These are phyloP conservation scores for Manduca sexta DNA, from an alignment of 1,140 invertebrate species.

Conservation along the genomic window DNA sequence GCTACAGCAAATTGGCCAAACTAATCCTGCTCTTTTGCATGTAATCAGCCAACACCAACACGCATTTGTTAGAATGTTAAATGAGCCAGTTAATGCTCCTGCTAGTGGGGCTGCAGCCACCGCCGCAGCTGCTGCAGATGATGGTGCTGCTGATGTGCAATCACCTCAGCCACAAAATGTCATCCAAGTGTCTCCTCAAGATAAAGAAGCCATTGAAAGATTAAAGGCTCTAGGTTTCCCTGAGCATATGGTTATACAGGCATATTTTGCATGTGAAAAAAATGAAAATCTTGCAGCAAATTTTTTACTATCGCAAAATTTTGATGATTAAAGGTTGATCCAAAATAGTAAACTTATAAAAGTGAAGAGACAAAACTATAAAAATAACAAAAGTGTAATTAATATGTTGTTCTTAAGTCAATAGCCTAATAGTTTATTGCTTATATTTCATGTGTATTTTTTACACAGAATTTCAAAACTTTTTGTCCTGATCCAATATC, in stretches of 20 bases:
- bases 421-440: conserved; percentile 53
- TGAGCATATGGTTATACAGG: conserved; percentile 97
- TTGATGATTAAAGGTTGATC: conserved; percentile 82
- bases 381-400: conserved; percentile 29
- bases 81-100: conserved; percentile 81
- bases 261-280: conserved; percentile 99
- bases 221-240: conserved; percentile 97
- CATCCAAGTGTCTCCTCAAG: conserved; percentile 91
- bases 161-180: conserved; percentile 63
- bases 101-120: conserved; percentile 43
- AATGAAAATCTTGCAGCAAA: conserved; percentile 99
- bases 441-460: conserved; percentile 48
- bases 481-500: conserved; percentile 30
- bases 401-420: conserved; percentile 22
- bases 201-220: conserved; percentile 98
- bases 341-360: conserved; percentile 15
- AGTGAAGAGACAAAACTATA: conserved; percentile 41
- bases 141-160: conserved; percentile 42
- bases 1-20: conserved; percentile 90
- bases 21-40: conserved; percentile 94
- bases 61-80: conserved; percentile 96
- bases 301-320: conserved; percentile 94
- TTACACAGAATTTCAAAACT: conserved; percentile 41
- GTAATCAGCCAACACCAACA: conserved; percentile 95
- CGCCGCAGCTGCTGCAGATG: too few species aligned